Percentiles rank a stretch among this genome's conserved stretches.
Conservation (phyloP, 2,113 vertebrate species). For the Cynoglossus semilaevis region DNA sequence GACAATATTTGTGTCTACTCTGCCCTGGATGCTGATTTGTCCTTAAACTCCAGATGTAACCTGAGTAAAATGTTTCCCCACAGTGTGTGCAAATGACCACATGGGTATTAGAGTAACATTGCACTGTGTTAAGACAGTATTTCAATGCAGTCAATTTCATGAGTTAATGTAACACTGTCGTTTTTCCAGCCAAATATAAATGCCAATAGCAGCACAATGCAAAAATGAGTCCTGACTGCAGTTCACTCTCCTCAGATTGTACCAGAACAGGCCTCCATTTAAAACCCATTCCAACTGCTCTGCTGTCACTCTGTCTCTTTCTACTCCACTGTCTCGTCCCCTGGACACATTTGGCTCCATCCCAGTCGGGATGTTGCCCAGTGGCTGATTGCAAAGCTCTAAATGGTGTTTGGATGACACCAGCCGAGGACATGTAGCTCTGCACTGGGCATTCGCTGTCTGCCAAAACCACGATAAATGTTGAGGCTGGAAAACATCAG, state of each 20-base stretch:
- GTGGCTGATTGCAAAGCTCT: conserved; percentile 57
- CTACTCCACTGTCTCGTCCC: conserved; percentile 39
- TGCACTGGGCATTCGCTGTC: conserved; percentile 15
- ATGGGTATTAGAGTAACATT: too few species aligned
- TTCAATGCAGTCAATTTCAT: too few species aligned
- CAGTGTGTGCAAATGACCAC: too few species aligned
- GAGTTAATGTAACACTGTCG: too few species aligned
- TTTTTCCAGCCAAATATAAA: not conserved
- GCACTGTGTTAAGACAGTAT: too few species aligned
- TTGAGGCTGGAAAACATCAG: conserved; percentile 49
- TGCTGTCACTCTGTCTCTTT: conserved; percentile 17
- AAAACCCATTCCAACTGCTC: conserved; percentile 6
- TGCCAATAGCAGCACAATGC: not conserved
- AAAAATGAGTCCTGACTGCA: not conserved
- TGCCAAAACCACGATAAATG: conserved; percentile 32
- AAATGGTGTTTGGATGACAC: conserved; percentile 36
- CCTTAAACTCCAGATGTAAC: conserved; percentile 2
- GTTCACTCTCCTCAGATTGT: not conserved
- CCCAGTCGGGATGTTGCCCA: conserved; percentile 26
- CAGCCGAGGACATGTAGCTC: conserved; percentile 51
- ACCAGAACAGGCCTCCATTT: not conserved
- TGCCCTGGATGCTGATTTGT: not conserved
- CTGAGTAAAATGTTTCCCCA: not conserved
- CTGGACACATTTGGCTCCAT: conserved; percentile 31
- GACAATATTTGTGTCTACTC: conserved; percentile 17